phyloP scores from a whole-genome alignment of 1,140 invertebrate species.

The Leptinotarsa texana region DNA sequence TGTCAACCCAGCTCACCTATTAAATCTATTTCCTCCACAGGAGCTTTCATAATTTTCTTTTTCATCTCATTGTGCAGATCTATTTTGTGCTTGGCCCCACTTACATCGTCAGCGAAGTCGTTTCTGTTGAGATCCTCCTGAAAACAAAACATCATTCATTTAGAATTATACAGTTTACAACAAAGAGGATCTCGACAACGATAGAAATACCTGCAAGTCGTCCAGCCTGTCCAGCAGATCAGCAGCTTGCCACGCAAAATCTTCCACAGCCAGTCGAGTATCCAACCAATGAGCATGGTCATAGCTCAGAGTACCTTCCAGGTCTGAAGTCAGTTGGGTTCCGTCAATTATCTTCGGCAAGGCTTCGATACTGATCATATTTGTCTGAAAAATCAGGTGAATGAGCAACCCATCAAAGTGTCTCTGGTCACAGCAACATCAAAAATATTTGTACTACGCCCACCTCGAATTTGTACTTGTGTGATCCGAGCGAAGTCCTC shows the following conservation, averaged over 20 bases:
- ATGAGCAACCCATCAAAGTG: neutral
- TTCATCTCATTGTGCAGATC: slow-evolving; percentile 94
- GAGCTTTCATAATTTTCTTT: slow-evolving; percentile 89
- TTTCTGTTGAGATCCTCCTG: slow-evolving; percentile 88
- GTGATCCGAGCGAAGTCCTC: slow-evolving; percentile 91
- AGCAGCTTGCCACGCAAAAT: slow-evolving; percentile 92
- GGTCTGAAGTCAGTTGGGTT: slow-evolving; percentile 87
- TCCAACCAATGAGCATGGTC: slow-evolving; percentile 97
- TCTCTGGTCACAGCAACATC: too few relatives aligned
- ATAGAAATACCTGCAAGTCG: slow-evolving; percentile 69
- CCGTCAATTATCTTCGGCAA: slow-evolving; percentile 90
- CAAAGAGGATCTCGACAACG: too few relatives aligned
- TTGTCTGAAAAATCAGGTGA: slow-evolving; percentile 71
- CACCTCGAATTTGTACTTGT: slow-evolving; percentile 99
- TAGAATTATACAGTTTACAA: too few relatives aligned
- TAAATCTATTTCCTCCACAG: slow-evolving; percentile 88
- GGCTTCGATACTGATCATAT: slow-evolving; percentile 92
- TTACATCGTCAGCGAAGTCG: slow-evolving; percentile 91
- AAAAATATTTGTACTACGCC: neutral
- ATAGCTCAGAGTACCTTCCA: slow-evolving; percentile 92
- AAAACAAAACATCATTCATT: slow-evolving; percentile 5
- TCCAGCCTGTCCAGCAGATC: slow-evolving; percentile 91
- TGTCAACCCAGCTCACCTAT: slow-evolving; percentile 57
- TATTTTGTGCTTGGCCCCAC: slow-evolving; percentile 84
- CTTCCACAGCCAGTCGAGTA: slow-evolving; percentile 88